Percentiles rank a stretch among this genome's conserved stretches.
Evolutionary conservation across 2,888 invertebrate genomes (phyloP).

Genomic region (Torymus texanus): DNA sequence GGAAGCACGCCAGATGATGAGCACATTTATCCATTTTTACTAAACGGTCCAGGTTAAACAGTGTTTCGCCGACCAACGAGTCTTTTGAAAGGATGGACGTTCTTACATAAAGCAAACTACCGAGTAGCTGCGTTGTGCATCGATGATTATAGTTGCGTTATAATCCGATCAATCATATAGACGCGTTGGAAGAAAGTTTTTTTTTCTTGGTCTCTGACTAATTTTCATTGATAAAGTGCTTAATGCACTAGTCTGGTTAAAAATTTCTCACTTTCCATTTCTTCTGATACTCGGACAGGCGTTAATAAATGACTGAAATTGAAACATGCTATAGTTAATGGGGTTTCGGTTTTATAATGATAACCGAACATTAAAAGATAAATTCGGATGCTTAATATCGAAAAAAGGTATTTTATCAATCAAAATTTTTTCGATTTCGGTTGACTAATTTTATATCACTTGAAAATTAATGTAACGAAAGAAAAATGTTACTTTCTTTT

Average conservation of each 20-base stretch:
- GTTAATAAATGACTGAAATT: slow-evolving; percentile 13
- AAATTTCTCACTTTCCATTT: slow-evolving; percentile 28
- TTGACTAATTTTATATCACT: too few species aligned
- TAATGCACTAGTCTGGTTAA: not conserved
- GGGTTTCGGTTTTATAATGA: slow-evolving; percentile 25
- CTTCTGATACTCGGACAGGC: not conserved
- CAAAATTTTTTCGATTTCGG: too few species aligned
- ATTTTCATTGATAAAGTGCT: slow-evolving; percentile 16
- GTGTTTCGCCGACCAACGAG: not conserved
- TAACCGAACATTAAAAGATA: not conserved
- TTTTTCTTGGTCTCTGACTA: slow-evolving; percentile 1
- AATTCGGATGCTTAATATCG: too few species aligned
- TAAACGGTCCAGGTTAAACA: not conserved
- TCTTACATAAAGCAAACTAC: slow-evolving; percentile 7
- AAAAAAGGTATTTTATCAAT: too few species aligned
- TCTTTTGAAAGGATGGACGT: slow-evolving; percentile 11
- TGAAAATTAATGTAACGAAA: not conserved
- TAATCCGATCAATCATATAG: slow-evolving; percentile 6
- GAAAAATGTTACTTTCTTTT: not conserved
- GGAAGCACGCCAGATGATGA: slow-evolving; percentile 5
- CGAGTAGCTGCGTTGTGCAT: not conserved
- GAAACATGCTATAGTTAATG: not conserved
- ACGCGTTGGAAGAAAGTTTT: slow-evolving; percentile 1
- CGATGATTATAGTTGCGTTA: slow-evolving; percentile 5
- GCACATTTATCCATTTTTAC: not conserved